Base-by-base conservation (phyloP, 2,888 invertebrate genomes). In the Zelleria hepariella region DNA sequence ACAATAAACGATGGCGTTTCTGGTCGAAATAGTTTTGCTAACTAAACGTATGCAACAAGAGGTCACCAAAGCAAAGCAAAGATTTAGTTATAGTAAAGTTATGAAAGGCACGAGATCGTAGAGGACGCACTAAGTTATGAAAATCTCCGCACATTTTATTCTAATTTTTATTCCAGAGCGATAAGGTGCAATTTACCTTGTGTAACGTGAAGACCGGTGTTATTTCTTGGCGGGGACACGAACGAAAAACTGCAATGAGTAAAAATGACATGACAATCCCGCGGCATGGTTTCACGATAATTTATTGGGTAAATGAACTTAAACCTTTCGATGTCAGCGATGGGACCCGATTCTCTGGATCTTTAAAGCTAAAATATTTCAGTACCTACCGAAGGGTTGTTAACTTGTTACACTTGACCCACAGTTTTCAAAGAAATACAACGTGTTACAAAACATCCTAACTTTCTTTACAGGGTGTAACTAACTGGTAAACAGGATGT, bases 191-290 rank as follows among this genome's bases (percentile, higher is more conserved):
- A 10, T 54, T 54, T 54, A 15, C 24, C 10, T 25, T 54, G 54
- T 5, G 24, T 26, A 54, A 7, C 7, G 25, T 6, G 21, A 10
- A 51, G 20, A 23, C 8, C 10, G 23, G 23, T 0, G 51, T 20
- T 15, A n/a, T 18, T 4, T 5, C 8, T 10, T 6, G 21, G 5
- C 5, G 5, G n/a, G 8, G 21, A 25, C 54, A 54, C 47, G 47
- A 56, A 32, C 47, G 56, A 56, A 47, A 47, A 56, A 32, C 15
- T 56, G 56, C 56, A 56, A 56, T 56, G 56, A 56, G 42, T 18
- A 56, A 56, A 56, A 56, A 42, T 42, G 32, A 32, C 54, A 54
- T 15, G 54, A 54, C 56, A 56, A 56, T 56, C 47, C 8, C 23
- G 20, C 8, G 20, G 32, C 10, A 42, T 42, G 15, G 10, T 42